Evolutionary conservation across 2,888 invertebrate species (phyloP), one percentile per base, ranked within the genome.

Genomic region (Cremastinae sp.): DNA sequence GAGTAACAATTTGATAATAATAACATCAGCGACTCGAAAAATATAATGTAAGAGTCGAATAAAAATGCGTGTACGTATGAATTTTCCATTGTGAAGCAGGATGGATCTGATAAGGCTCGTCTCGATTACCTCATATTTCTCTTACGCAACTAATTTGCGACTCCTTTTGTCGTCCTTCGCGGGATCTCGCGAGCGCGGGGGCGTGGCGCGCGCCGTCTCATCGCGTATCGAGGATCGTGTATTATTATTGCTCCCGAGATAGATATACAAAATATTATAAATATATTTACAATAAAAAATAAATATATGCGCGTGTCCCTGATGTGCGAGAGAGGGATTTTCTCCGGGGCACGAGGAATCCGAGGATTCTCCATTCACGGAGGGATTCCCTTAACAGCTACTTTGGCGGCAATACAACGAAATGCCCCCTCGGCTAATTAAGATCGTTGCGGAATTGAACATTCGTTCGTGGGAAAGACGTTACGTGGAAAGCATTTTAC

Each of bases 401-500:
- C 74, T 74, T 54, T 64, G 64, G 61, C 73, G 66, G 72, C 72
- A 62, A 41, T 61, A 59, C 65, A 49, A 68, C 68, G 58, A 66
- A 45, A 68, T 69, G 58, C 59, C 22, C 73, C 58, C 43, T 62
- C n/a, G 73, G 79, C 75, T 80, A 80, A 81, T 81, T 80, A 81
- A 81, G 79, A 82, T 79, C 68, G 76, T 78, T 77, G 61, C n/a
- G n/a, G 68, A 80, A 78, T 79, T 66, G 75, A 78, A 80, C 79
- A 76, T 68, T 51, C 68, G 71, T 75, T 66, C 74, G 78, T 78
- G 74, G 72, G 73, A 73, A 58, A 71, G 71, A 77, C 70, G 79
- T 74, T 75, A 78, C 77, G 79, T 78, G 69, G 74, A 65, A 78
- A 76, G 51, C 61, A 49, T 53, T 56, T 41, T 38, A 51, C 28